Base-by-base conservation (phyloP, 2,797 vertebrate genomes). In the Tapera naevia region DNA sequence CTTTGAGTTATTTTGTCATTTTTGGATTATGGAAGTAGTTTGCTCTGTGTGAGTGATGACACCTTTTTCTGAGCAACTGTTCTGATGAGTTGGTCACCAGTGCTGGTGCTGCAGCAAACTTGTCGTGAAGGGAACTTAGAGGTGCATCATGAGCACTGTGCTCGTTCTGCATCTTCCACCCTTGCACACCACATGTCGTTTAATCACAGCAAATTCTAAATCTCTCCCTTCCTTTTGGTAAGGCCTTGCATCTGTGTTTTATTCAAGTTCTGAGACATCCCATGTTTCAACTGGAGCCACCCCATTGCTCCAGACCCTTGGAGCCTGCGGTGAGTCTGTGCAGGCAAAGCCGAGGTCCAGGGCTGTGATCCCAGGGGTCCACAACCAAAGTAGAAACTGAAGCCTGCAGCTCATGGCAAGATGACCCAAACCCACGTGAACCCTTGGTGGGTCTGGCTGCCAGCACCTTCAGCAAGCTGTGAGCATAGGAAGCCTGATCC, bases 91-190 rank as follows among this genome's bases (percentile, higher is more conserved):
- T 15, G 91, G 28, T 37, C 48, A 16, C 43, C 10, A 2, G 65
- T 4, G 32, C 69, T 18, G 76, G 17, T 27, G 58, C 66, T 37
- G 54, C 75, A 41, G 12, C 24, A 24, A 12, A 23, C 28, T 4
- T 10, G 25, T 8, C 28, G 0, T 1, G 70, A 6, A 24, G 79
- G 66, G 17, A 21, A 3, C 32, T 10, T 7, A 0, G 2, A 53
- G 61, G 39, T 15, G 13, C 53, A 3, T 1, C 0, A 1, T 1
- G 1, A 72, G 60, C 12, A 1, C 41, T 7, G 4, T 3, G 3
- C 28, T 48, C 6, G 0, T 33, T 28, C 51, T 53, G 48, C 24
- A 17, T 4, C 46, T 71, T 33, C 79, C 30, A 0, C 2, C 61
- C 0, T 5, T 7, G 39, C 9, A 11, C 28, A 3, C 32, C 0